A percentile compares a stretch with the other conserved stretches of the same genome.
Conservation (phyloP, 2,797 vertebrate species). For the Synaphobranchus kaupii region DNA sequence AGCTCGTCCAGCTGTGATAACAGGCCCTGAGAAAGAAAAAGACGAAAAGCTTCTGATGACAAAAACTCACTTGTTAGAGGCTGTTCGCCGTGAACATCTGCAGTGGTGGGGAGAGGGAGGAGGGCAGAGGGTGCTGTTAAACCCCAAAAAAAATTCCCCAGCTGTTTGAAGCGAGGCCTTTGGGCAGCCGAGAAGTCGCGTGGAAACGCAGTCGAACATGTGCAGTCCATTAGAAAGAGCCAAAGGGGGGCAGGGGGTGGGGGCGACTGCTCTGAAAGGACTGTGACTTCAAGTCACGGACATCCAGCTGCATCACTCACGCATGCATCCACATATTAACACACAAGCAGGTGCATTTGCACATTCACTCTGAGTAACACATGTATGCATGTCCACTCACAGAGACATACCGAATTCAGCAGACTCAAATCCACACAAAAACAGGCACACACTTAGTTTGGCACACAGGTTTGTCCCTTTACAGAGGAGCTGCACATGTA, state of each 20-base stretch:
- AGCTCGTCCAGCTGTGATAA: slow-evolving; percentile 86
- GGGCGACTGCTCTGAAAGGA: neutral
- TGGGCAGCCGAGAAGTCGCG: slow-evolving; percentile 1
- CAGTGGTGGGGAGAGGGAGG: slow-evolving; percentile 32
- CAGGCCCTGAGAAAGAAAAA: slow-evolving; percentile 77
- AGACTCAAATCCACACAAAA: neutral
- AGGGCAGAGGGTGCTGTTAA: slow-evolving; percentile 14
- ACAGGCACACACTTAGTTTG: neutral
- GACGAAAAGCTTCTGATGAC: slow-evolving; percentile 80
- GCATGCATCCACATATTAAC: neutral
- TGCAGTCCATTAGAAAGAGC: slow-evolving; percentile 10
- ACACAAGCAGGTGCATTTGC: neutral
- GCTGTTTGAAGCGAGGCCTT: slow-evolving; percentile 35
- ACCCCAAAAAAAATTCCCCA: slow-evolving; percentile 16
- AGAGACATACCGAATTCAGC: neutral
- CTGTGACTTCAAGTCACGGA: neutral
- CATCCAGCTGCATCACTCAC: neutral
- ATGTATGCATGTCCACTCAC: neutral
- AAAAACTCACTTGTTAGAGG: slow-evolving; percentile 70
- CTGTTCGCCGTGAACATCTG: slow-evolving; percentile 78
- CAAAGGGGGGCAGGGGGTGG: neutral
- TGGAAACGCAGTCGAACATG: slow-evolving; percentile 12
- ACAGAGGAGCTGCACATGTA: too few relatives aligned
- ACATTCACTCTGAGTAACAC: neutral
- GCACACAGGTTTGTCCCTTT: too few relatives aligned